phyloP scores from a whole-genome alignment of 2,797 vertebrate genomes.

The Crocodylus rhombifer region DNA sequence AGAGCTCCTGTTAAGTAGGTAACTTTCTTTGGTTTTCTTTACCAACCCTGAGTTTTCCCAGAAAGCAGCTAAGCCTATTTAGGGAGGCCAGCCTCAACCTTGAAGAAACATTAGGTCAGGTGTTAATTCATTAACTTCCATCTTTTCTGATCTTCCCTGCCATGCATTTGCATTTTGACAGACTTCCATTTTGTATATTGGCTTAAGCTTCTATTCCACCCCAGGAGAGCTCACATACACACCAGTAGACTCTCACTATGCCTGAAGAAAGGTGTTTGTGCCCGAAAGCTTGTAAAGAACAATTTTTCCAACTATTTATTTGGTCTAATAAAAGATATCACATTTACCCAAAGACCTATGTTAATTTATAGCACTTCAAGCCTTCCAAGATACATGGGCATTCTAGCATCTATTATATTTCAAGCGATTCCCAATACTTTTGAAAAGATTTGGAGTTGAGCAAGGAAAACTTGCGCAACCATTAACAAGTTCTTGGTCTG shows the following conservation, averaged over 20 bases:
- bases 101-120: not conserved
- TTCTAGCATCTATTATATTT: not conserved
- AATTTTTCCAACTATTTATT: no score
- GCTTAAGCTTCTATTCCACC: no score
- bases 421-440: not conserved
- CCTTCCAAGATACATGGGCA: not conserved
- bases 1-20: not conserved
- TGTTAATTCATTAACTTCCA: not conserved
- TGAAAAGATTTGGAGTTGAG: not conserved
- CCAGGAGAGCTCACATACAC: no score
- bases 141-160: no score
- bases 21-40: not conserved
- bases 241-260: no score
- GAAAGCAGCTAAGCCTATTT: not conserved
- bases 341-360: no score
- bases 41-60: not conserved
- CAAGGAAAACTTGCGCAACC: rapidly evolving
- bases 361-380: not conserved
- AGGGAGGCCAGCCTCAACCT: not conserved
- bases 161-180: no score
- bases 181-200: no score
- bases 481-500: not conserved
- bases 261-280: no score
- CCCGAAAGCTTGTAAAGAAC: no score
- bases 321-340: no score